Percentiles rank a stretch among this genome's conserved stretches.
Evolutionary conservation across 2,797 vertebrate species (phyloP).

Genomic region (Fistularia commersonii): DNA sequence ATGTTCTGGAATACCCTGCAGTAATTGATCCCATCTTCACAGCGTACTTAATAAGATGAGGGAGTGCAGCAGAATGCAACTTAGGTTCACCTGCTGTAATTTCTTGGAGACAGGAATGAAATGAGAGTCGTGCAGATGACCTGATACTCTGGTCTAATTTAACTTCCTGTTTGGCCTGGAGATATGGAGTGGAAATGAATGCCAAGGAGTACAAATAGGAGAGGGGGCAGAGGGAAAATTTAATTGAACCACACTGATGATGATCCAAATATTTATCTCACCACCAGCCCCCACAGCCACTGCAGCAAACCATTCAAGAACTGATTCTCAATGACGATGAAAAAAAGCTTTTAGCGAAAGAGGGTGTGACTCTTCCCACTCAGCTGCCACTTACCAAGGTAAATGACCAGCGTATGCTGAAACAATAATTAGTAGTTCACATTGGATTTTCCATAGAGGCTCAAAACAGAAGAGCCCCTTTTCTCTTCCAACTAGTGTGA

Average conservation of each 20-base stretch:
- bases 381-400: slow-evolving; percentile 95
- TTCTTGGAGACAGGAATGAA: slow-evolving; percentile 42
- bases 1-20: background rate
- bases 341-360: slow-evolving; percentile 89
- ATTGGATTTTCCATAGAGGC: background rate
- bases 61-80: slow-evolving; percentile 28
- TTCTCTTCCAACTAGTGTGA: slow-evolving; percentile 77
- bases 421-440: background rate
- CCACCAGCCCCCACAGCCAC: slow-evolving; percentile 62
- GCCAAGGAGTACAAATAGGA: background rate
- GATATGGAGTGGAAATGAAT: slow-evolving; percentile 9
- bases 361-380: slow-evolving; percentile 84
- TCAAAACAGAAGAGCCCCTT: background rate
- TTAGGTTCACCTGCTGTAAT: slow-evolving; percentile 29
- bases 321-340: slow-evolving; percentile 91
- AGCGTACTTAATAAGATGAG: slow-evolving; percentile 21
- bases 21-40: slow-evolving; percentile 30
- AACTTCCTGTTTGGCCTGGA: slow-evolving; percentile 21
- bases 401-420: slow-evolving; percentile 11
- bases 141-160: slow-evolving; percentile 22
- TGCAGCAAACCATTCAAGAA: slow-evolving; percentile 80
- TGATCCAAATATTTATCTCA: slow-evolving; percentile 45
- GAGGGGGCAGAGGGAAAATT: slow-evolving; percentile 15
- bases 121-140: slow-evolving; percentile 36
- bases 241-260: slow-evolving; percentile 34